Conservation (phyloP, 2,113 vertebrate species). For the Symphodus melops region DNA sequence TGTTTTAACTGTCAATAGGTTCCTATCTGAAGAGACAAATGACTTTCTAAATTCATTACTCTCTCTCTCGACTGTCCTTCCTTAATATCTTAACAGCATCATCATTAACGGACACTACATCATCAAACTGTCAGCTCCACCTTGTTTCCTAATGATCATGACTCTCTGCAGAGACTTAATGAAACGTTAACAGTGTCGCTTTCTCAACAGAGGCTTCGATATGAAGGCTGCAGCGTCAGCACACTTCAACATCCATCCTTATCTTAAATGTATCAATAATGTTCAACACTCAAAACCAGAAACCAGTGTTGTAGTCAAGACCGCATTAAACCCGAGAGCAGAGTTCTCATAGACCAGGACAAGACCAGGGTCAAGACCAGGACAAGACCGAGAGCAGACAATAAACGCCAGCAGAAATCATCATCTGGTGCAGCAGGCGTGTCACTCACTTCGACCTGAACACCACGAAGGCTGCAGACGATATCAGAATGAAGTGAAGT, state of each 20-base stretch:
- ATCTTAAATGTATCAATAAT: slow-evolving; percentile 5
- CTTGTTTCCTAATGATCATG: neutral
- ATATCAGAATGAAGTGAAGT: too few species aligned
- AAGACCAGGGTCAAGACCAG: too few species aligned
- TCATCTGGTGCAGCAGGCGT: too few species aligned
- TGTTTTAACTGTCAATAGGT: neutral
- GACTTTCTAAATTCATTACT: neutral
- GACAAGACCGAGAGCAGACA: too few species aligned
- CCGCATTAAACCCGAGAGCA: too few species aligned
- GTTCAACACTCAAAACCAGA: neutral
- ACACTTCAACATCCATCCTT: neutral
- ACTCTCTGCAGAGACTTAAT: slow-evolving; percentile 6
- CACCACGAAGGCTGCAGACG: too few species aligned
- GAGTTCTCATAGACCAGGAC: too few species aligned
- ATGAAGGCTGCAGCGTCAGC: neutral
- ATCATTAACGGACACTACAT: slow-evolving; percentile 16
- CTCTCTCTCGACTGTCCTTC: neutral
- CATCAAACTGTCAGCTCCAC: slow-evolving; percentile 21
- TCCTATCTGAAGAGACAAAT: neutral
- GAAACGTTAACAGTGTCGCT: neutral
- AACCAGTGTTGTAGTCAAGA: neutral
- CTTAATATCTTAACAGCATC: neutral
- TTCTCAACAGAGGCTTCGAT: neutral
- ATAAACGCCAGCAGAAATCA: too few species aligned
- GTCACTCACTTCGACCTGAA: too few species aligned